Conservation (phyloP, 1,140 invertebrate genomes). For the Ephestia elutella region DNA sequence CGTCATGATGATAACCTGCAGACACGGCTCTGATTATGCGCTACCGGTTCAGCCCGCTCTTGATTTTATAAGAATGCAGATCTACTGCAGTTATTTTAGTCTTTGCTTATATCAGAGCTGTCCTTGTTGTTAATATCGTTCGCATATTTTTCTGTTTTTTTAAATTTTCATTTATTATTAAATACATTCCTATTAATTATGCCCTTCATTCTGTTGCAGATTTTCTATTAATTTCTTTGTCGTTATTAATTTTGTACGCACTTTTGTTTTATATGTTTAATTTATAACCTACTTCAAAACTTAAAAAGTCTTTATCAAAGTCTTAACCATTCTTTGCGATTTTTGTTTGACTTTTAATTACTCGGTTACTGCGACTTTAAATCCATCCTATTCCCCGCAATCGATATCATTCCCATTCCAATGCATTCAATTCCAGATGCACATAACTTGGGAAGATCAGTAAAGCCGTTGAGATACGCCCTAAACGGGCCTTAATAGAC, state of each 20-base stretch:
- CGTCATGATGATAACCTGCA: conserved; percentile 18
- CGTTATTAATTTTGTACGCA: background rate
- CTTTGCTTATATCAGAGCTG: no score
- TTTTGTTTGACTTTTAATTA: background rate
- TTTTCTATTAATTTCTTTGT: background rate
- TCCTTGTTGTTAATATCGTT: no score
- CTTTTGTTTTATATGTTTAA: background rate
- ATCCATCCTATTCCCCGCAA: background rate
- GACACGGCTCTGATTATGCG: conserved; percentile 22
- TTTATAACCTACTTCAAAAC: no score
- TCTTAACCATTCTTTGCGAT: no score
- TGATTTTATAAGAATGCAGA: background rate
- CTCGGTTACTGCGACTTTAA: background rate
- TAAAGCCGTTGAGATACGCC: background rate
- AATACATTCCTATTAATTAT: background rate
- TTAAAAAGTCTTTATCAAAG: no score
- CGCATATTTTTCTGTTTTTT: background rate
- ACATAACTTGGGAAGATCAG: conserved; percentile 3
- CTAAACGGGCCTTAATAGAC: conserved; percentile 6
- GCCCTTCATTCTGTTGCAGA: no score
- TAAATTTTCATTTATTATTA: no score
- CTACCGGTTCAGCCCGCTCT: conserved; percentile 17
- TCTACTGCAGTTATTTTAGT: background rate
- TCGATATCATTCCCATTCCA: background rate
- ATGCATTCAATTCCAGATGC: background rate